These are phyloP conservation scores for Mormyrus hasselquistii DNA, from an alignment of 2,797 vertebrate genomes.

Conservation along the genomic window DNA sequence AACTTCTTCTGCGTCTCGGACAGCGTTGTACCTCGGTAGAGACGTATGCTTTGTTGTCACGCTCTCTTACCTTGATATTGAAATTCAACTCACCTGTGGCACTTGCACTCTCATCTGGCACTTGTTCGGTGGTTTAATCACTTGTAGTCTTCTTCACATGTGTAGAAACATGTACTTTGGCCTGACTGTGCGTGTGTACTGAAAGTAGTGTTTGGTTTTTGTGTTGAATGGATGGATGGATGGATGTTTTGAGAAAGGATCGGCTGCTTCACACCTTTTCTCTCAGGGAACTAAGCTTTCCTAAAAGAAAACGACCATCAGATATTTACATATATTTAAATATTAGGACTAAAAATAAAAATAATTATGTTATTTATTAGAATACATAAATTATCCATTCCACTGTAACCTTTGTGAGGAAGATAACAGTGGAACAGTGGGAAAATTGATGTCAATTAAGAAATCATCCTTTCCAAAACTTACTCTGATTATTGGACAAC, in stretches of 20 bases:
- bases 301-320: not conserved
- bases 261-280: not conserved
- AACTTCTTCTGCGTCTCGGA: not conserved
- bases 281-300: not conserved
- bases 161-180: not conserved
- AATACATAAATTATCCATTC: not conserved
- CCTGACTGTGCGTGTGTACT: not conserved
- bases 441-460: not conserved
- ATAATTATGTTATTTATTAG: not conserved
- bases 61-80: not conserved
- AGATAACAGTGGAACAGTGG: not conserved
- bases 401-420: not conserved
- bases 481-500: not conserved
- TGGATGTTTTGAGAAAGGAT: not conserved
- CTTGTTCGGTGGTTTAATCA: not conserved
- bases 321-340: not conserved
- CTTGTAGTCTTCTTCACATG: not conserved
- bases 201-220: not conserved
- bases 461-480: not conserved
- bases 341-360: not conserved
- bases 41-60: not conserved
- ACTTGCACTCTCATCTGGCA: not conserved
- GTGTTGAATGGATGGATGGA: not conserved
- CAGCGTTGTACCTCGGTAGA: not conserved
- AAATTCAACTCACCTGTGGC: not conserved